Evolutionary conservation across 2,888 invertebrate genomes (phyloP), one percentile per base, ranked within the genome.

Genomic region (Dusona sp.): DNA sequence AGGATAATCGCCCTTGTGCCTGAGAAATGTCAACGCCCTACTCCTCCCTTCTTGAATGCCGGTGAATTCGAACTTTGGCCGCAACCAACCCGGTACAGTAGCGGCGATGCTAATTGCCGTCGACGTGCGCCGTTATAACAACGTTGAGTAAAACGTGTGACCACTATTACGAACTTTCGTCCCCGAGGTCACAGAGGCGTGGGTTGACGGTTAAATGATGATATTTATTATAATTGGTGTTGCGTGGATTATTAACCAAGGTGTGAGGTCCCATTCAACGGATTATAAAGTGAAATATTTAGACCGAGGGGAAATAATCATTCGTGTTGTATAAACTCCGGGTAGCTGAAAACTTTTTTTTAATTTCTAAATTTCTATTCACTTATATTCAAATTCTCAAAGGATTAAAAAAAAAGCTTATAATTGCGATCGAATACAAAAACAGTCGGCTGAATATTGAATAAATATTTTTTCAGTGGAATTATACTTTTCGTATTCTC

Each of bases 221-320:
- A 82, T 75, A 82, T 82, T 82, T 77, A 77, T 75, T 77, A 70
- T 82, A 82, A 82, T 82, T 82, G 77, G 45, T 36, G 68, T 57
- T 61, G 33, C 68, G 57, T 77, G 75, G 57, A 75, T 81, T 81
- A 81, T 81, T 73, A 75, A 75, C 54, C 51, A 57, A 65, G 29
- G 65, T 45, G 57, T 42, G 61, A 79, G 61, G 29, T 79, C 57
- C 54, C 78, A 22, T 54, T 51, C 38, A 68, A 54, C 54, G 64
- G n/a, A 36, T 22, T 42, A 38, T 42, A 29, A 33, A 74, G 61
- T 36, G 25, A 57, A 74, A 74, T 57, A 29, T 57, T 33, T 33
- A 25, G 61, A 29, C 29, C 22, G 42, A 75, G 29, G 54, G 16
- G 22, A 74, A 61, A 74, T 74, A 57, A 29, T 61, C 61, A n/a